These are phyloP conservation scores for Cancer borealis DNA, from an alignment of 2,888 invertebrate genomes.

Conservation along the genomic window DNA sequence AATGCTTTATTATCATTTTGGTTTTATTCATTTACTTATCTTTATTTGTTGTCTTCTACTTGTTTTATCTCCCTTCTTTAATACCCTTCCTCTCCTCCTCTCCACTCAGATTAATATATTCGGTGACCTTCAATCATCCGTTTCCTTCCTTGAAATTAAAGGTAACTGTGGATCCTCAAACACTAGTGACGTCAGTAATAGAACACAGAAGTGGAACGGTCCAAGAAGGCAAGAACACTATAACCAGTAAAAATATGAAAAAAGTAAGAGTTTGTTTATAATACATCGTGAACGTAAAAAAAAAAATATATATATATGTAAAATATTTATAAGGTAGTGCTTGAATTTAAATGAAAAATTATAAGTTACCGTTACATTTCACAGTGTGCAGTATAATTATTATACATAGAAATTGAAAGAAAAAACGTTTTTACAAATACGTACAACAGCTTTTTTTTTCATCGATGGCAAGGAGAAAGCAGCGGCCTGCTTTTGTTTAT, in stretches of 20 bases:
- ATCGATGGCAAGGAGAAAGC: no score
- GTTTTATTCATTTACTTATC: not conserved
- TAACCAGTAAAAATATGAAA: no score
- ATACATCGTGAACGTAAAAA: not conserved
- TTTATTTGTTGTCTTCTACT: not conserved
- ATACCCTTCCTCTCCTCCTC: no score
- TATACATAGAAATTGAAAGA: not conserved
- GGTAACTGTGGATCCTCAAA: not conserved
- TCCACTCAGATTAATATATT: not conserved
- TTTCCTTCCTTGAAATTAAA: not conserved
- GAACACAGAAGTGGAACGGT: not conserved
- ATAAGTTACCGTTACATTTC: not conserved
- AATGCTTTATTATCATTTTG: not conserved
- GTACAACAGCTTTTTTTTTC: no score
- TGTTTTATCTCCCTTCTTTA: no score
- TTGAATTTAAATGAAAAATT: not conserved
- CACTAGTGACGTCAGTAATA: not conserved
- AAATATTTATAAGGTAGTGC: not conserved
- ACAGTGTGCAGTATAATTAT: not conserved
- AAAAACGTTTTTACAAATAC: not conserved
- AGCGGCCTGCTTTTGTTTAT: no score
- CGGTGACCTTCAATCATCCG: not conserved
- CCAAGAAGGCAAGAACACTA: no score
- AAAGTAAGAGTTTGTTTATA: not conserved
- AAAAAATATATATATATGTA: not conserved